A percentile compares a stretch with the other conserved stretches of the same genome.
These are phyloP conservation scores for Polyommatus iphigenia DNA, from an alignment of 2,888 invertebrate genomes.

Conservation along the genomic window DNA sequence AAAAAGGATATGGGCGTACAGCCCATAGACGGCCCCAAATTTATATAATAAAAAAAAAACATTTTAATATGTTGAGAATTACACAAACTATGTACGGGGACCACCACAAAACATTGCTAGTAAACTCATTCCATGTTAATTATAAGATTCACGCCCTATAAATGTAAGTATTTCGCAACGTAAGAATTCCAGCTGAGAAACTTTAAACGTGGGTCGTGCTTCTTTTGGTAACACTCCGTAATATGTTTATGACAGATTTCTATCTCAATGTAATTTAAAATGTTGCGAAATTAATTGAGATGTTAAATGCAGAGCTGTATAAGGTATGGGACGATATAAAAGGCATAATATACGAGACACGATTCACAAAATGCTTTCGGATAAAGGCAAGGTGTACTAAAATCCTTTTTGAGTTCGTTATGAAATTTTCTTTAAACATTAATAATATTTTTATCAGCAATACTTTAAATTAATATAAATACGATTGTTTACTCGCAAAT, in stretches of 20 bases:
- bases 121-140: slow-evolving; percentile 9
- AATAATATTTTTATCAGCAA: neutral
- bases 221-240: slow-evolving; percentile 25
- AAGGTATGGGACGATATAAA: neutral
- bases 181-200: slow-evolving; percentile 7
- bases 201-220: slow-evolving; percentile 17
- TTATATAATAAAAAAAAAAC: too few relatives aligned
- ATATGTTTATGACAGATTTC: slow-evolving; percentile 28
- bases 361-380: neutral
- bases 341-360: neutral
- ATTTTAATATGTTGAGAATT: too few relatives aligned
- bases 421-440: neutral
- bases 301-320: neutral
- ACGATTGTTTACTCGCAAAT: too few relatives aligned
- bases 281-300: slow-evolving; percentile 15
- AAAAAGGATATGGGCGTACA: too few relatives aligned
- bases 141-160: slow-evolving; percentile 13
- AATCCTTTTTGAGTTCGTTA: neutral
- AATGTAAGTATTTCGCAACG: slow-evolving; percentile 27
- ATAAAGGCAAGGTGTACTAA: neutral
- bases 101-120: neutral
- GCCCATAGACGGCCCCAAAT: too few relatives aligned
- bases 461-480: too few relatives aligned
- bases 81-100: too few relatives aligned
- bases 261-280: slow-evolving; percentile 23